Conservation (phyloP, 2,888 invertebrate species). For the Rotaria sp. region DNA sequence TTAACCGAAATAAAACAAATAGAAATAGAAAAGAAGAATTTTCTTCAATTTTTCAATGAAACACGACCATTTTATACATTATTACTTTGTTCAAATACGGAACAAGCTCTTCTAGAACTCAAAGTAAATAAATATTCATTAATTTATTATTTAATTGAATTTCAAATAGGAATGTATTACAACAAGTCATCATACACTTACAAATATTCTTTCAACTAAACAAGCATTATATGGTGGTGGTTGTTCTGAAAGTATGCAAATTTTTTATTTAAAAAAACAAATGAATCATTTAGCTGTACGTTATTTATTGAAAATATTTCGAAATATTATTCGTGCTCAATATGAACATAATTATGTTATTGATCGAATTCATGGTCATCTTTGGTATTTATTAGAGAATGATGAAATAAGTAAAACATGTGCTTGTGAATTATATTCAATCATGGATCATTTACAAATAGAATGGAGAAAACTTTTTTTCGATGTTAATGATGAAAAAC, state of each 20-base stretch:
- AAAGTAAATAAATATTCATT: neutral
- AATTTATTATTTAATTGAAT: neutral
- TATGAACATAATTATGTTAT: neutral
- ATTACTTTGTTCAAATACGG: neutral
- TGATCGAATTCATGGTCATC: slow-evolving; percentile 15
- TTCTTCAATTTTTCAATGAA: neutral
- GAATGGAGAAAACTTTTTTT: neutral
- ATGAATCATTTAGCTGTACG: neutral
- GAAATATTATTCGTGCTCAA: neutral
- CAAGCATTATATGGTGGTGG: slow-evolving; percentile 4
- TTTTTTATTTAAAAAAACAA: neutral
- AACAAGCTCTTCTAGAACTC: neutral
- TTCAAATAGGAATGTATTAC: neutral
- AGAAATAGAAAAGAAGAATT: neutral
- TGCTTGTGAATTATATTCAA: neutral
- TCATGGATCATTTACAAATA: neutral
- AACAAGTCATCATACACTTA: neutral
- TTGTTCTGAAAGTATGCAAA: slow-evolving; percentile 13
- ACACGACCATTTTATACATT: neutral
- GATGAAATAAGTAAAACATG: neutral
- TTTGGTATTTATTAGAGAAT: neutral
- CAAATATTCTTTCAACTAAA: neutral
- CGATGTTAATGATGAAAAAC: neutral
- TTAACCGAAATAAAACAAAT: neutral
- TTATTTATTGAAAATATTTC: neutral